Evolutionary conservation across 2,797 vertebrate genomes (phyloP).

Genomic region (Chelonia mydas): DNA sequence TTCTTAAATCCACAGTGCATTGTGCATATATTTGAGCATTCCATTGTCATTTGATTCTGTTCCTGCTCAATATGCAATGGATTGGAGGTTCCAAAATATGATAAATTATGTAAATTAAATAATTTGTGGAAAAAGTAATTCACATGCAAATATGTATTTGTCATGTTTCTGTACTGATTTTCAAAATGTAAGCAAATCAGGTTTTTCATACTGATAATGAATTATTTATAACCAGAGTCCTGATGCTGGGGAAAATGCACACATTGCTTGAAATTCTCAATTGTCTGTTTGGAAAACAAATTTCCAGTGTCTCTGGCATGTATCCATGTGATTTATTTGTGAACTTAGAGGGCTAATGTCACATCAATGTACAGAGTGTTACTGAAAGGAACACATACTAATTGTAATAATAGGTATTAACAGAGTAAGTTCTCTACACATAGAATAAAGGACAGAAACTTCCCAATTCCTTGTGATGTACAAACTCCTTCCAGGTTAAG

Average conservation of each 20-base stretch:
- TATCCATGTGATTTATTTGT: slow-evolving; percentile 38
- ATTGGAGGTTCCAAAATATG: not conserved
- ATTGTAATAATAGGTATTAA: not conserved
- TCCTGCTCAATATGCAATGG: not conserved
- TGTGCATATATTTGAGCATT: not conserved
- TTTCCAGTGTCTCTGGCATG: slow-evolving; percentile 21
- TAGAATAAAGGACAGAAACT: not conserved
- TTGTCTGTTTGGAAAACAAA: slow-evolving; percentile 14
- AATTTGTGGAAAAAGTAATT: slow-evolving; percentile 6
- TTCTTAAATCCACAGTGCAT: not conserved
- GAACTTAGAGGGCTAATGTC: not conserved
- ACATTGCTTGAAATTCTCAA: slow-evolving; percentile 15
- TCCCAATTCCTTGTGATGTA: not conserved
- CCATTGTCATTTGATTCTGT: not conserved
- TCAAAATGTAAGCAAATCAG: slow-evolving; percentile 38
- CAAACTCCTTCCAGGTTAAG: not conserved
- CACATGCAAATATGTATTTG: not conserved
- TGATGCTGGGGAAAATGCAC: slow-evolving; percentile 7
- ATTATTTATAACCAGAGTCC: slow-evolving; percentile 55
- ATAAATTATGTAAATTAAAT: not conserved
- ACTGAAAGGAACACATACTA: not conserved
- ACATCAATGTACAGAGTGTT: not conserved
- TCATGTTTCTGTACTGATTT: not conserved
- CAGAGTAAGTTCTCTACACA: not conserved
- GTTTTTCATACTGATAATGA: slow-evolving; percentile 11